Conservation (phyloP, 2,113 vertebrate species). For the Noctilio leporinus region DNA sequence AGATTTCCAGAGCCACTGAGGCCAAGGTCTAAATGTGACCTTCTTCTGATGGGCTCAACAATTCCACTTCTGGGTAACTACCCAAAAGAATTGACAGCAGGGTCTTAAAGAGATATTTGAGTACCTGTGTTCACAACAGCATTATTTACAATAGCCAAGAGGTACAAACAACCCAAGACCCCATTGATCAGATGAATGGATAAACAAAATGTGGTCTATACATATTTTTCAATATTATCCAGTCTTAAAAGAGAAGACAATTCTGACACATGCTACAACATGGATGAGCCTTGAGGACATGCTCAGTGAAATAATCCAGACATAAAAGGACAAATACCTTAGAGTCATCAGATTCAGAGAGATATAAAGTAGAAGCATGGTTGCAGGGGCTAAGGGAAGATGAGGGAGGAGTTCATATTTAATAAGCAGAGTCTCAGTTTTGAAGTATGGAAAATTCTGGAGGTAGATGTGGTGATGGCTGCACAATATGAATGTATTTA, state of each 20-base stretch:
- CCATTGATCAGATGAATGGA: neutral
- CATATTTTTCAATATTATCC: too few relatives aligned
- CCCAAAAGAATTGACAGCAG: neutral
- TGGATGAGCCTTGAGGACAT: too few relatives aligned
- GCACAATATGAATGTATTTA: fast-evolving
- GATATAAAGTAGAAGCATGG: too few relatives aligned
- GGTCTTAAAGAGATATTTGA: neutral
- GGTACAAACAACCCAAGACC: neutral
- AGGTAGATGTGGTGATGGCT: neutral
- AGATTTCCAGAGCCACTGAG: neutral
- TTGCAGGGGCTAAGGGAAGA: neutral
- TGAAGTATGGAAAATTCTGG: neutral
- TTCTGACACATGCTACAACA: too few relatives aligned
- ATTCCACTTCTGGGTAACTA: neutral
- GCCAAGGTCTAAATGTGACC: neutral
- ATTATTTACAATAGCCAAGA: neutral
- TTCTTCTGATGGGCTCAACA: neutral
- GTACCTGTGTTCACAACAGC: neutral
- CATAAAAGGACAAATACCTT: too few relatives aligned
- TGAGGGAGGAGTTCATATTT: neutral
- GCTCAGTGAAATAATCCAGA: too few relatives aligned
- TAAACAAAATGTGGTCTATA: neutral
- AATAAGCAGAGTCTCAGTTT: neutral
- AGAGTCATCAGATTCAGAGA: neutral
- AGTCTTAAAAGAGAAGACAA: neutral